These are phyloP conservation scores for Iguana delicatissima DNA, from an alignment of 2,797 vertebrate species.

Conservation along the genomic window DNA sequence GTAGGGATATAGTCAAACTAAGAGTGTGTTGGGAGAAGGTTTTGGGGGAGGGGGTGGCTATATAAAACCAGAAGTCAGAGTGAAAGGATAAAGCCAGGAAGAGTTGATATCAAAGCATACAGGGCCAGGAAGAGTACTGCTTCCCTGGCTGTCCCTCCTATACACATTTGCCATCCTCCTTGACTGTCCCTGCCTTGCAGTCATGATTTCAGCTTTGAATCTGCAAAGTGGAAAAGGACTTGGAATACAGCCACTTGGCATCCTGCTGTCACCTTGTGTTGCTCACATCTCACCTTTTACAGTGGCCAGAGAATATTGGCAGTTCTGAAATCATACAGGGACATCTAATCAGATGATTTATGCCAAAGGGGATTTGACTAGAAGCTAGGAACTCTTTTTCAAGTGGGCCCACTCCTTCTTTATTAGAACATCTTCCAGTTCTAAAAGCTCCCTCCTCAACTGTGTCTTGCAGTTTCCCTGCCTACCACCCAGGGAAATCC, in stretches of 20 bases:
- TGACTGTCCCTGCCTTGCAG: conserved; percentile 10
- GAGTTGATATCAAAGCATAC: not conserved
- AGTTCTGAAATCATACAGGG: conserved; percentile 71
- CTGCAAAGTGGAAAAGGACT: conserved; percentile 74
- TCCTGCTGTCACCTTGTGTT: conserved; percentile 76
- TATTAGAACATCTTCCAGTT: conserved; percentile 14
- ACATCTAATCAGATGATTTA: conserved; percentile 75
- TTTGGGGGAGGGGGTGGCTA: too few relatives aligned
- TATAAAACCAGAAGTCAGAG: not conserved
- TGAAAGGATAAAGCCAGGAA: not conserved
- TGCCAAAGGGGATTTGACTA: conserved; percentile 67
- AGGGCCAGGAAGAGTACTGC: not conserved
- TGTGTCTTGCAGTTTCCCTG: conserved; percentile 12
- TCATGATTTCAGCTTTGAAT: conserved; percentile 72
- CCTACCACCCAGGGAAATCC: not conserved
- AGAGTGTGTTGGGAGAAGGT: too few relatives aligned
- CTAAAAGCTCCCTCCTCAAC: not conserved
- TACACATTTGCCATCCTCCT: not conserved
- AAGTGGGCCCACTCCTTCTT: conserved; percentile 46
- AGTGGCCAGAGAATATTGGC: conserved; percentile 74
- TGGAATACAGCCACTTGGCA: conserved; percentile 71
- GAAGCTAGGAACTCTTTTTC: conserved; percentile 61
- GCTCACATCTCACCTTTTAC: conserved; percentile 74
- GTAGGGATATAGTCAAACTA: not conserved
- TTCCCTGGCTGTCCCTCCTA: not conserved